These are phyloP conservation scores for Drosophila birchii DNA, from an alignment of 2,888 invertebrate species.

Conservation along the genomic window DNA sequence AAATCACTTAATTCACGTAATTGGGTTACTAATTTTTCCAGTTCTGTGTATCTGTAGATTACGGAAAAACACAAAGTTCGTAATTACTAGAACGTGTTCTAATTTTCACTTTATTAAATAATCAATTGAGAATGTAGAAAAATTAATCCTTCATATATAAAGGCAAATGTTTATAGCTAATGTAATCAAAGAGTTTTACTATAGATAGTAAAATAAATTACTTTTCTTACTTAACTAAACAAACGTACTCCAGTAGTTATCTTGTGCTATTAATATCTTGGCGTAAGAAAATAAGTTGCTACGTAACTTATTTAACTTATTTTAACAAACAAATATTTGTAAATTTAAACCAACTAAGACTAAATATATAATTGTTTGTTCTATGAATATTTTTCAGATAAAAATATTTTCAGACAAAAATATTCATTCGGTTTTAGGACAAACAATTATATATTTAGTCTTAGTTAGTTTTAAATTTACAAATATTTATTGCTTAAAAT, in stretches of 20 bases:
- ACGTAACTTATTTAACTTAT: no score
- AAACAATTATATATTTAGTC: not conserved
- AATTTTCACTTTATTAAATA: conserved; percentile 2
- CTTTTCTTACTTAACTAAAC: not conserved
- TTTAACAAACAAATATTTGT: no score
- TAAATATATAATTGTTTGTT: no score
- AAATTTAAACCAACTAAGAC: no score
- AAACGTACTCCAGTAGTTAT: not conserved
- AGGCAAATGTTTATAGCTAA: not conserved
- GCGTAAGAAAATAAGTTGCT: not conserved
- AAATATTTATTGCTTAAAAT: not conserved
- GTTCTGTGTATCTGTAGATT: not conserved
- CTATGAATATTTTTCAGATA: no score
- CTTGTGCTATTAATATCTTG: not conserved
- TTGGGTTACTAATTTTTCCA: conserved; percentile 13
- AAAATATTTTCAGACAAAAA: no score
- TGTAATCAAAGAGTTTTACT: not conserved
- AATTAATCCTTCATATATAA: not conserved
- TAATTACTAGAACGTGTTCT: not conserved
- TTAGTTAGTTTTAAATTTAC: not conserved
- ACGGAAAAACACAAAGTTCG: conserved; percentile 4
- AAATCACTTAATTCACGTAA: conserved; percentile 9
- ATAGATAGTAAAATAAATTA: not conserved
- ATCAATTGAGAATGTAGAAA: not conserved
- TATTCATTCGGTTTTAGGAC: not conserved